phyloP scores from a whole-genome alignment of 2,797 vertebrate genomes.

The Astyanax mexicanus region DNA sequence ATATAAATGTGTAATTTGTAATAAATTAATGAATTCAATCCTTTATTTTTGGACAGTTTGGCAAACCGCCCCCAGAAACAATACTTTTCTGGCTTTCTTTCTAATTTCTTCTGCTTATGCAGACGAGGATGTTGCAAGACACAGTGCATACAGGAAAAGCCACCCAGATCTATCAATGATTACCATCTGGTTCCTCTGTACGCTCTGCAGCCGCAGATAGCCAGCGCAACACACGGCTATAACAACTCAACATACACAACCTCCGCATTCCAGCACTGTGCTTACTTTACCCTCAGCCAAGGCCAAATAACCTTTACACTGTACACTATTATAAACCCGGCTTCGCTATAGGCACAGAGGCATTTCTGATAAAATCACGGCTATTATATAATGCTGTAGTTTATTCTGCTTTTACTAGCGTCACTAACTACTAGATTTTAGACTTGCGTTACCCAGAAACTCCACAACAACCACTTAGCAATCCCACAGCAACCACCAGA shows the following conservation, averaged over 20 bases:
- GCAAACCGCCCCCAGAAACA: neutral
- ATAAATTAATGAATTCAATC: too few relatives aligned
- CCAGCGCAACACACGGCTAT: neutral
- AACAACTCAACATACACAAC: slow-evolving; percentile 25
- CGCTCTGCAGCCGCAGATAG: neutral
- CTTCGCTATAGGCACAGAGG: too few relatives aligned
- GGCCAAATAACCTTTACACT: neutral
- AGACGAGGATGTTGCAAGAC: slow-evolving; percentile 21
- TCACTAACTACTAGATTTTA: too few relatives aligned
- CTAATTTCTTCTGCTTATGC: slow-evolving; percentile 8
- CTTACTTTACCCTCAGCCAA: neutral
- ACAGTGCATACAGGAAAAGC: slow-evolving; percentile 37
- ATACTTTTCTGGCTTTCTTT: neutral
- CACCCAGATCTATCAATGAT: slow-evolving; percentile 42
- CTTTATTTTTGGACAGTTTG: neutral
- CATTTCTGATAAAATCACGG: too few relatives aligned
- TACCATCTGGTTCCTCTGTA: slow-evolving; percentile 32
- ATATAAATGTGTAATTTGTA: too few relatives aligned
- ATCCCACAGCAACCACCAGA: too few relatives aligned
- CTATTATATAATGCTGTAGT: too few relatives aligned
- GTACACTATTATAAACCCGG: neutral
- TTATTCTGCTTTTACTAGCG: too few relatives aligned
- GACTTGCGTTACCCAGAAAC: too few relatives aligned
- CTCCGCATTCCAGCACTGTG: slow-evolving; percentile 2
- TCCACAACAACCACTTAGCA: too few relatives aligned